phyloP scores from a whole-genome alignment of 2,797 vertebrate genomes.

The Hirundo rustica region DNA sequence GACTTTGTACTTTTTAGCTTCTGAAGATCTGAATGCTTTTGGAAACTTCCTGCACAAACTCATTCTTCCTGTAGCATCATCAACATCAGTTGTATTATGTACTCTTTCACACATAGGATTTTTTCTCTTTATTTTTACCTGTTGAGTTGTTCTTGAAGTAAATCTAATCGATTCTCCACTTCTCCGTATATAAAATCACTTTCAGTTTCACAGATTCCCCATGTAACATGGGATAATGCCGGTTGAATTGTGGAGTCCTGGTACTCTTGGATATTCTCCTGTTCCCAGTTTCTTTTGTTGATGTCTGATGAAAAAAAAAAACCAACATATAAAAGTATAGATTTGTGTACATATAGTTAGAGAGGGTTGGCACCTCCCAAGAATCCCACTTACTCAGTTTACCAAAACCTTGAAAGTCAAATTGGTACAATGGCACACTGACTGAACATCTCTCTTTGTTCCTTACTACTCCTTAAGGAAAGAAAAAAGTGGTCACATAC shows the following conservation, averaged over 20 bases:
- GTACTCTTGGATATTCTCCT: conserved; percentile 76
- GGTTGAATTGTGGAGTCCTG: conserved; percentile 82
- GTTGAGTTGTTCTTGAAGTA: conserved; percentile 96
- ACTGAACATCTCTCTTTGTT: neutral
- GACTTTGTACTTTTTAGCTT: neutral
- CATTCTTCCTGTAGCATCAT: neutral
- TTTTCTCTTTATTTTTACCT: conserved; percentile 78
- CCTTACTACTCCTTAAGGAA: neutral
- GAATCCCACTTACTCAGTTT: neutral
- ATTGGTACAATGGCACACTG: neutral
- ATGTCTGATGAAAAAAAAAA: conserved; percentile 78
- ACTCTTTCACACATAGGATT: neutral
- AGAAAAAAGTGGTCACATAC: neutral
- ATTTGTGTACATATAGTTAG: neutral
- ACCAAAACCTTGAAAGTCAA: neutral
- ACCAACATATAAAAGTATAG: neutral
- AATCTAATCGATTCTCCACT: conserved; percentile 94
- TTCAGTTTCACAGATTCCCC: conserved; percentile 87
- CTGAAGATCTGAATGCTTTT: neutral
- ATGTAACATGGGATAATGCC: conserved; percentile 76
- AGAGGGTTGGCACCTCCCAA: neutral
- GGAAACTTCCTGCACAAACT: neutral
- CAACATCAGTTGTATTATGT: neutral
- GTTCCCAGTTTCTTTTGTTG: conserved; percentile 79
- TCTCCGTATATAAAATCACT: conserved; percentile 94